Evolutionary conservation across 2,888 invertebrate genomes (phyloP), one percentile per base, ranked within the genome.

Genomic region (Lysandra bellargus): DNA sequence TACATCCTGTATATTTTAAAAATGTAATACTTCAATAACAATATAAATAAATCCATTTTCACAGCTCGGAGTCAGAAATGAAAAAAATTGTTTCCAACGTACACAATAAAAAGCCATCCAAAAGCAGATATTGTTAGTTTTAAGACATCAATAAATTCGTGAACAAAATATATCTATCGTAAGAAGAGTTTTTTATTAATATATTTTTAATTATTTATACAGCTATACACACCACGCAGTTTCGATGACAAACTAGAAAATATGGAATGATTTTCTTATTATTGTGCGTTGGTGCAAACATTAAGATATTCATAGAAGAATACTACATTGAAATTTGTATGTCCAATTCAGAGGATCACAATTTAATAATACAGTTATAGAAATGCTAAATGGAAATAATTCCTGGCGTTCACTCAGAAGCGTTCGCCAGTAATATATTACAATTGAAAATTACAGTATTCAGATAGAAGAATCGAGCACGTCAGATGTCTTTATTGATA

Each of bases 61-160:
- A 30, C 30, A 64, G 64, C 30, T 30, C 64, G 30, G 30, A 30
- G 12, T 17, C 1, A 30, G 23, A 64, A 30, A 64, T 30, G 1
- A 7, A 64, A 64, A 64, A 64, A 4, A 12, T 64, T 30, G 64
- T 23, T 9, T 64, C 23, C 23, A 64, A 4, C 9, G 17, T 14
- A 33, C 40, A 73, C 40, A 73, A 37, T 9, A 33, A 33, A n/a
- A 72, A 72, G 69, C 69, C 69, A 33, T 72, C 69, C 37, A 73
- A 72, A 73, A 57, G 57, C 17, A 57, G 17, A 57, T 57, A 57
- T 57, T 57, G 57, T 57, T 57, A 57, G 17, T 53, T 53, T 53
- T 14, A 4, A 17, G 12, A 17, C 4, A 57, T 57, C 49, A 49
- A 57, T 57, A 57, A 57, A 57, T 57, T 57, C 57, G 57, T 57